phyloP scores from a whole-genome alignment of 1,140 invertebrate genomes.

The Oryctes rhinoceros region DNA sequence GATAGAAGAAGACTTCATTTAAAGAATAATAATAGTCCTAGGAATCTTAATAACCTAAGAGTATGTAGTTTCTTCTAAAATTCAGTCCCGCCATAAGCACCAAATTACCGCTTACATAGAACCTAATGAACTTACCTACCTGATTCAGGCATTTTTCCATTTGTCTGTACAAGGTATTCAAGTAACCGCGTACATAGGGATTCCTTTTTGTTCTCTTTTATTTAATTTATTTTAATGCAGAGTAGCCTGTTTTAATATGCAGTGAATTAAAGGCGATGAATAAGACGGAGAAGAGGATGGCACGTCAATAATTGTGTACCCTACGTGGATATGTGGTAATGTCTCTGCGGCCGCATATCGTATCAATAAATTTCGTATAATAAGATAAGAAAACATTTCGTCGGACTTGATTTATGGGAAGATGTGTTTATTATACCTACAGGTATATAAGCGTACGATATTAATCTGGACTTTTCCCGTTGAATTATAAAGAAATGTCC shows the following conservation, averaged over 20 bases:
- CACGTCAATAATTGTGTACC: constrained; percentile 36
- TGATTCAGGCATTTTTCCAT: neutral
- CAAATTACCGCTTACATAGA: too few species aligned
- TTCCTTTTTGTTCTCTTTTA: constrained; percentile 4
- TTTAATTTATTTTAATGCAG: constrained; percentile 36
- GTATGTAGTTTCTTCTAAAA: too few species aligned
- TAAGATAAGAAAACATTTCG: constrained; percentile 38
- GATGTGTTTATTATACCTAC: constrained; percentile 40
- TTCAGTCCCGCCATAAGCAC: too few species aligned
- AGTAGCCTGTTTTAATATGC: constrained; percentile 29
- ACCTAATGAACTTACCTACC: too few species aligned
- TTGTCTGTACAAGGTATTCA: neutral
- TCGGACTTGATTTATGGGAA: constrained; percentile 37
- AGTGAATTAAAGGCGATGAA: constrained; percentile 27
- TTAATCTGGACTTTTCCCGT: constrained; percentile 33
- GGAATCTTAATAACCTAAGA: too few species aligned
- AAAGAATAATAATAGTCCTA: too few species aligned
- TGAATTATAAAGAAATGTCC: constrained; percentile 36
- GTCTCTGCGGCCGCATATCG: constrained; percentile 6
- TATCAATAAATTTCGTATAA: constrained; percentile 40
- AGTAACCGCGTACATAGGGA: neutral
- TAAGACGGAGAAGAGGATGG: constrained; percentile 26
- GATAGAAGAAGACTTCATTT: too few species aligned
- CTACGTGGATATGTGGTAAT: constrained; percentile 34
- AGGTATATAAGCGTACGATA: constrained; percentile 23